Evolutionary conservation across 1,140 invertebrate species (phyloP).

Genomic region (Formica exsecta): DNA sequence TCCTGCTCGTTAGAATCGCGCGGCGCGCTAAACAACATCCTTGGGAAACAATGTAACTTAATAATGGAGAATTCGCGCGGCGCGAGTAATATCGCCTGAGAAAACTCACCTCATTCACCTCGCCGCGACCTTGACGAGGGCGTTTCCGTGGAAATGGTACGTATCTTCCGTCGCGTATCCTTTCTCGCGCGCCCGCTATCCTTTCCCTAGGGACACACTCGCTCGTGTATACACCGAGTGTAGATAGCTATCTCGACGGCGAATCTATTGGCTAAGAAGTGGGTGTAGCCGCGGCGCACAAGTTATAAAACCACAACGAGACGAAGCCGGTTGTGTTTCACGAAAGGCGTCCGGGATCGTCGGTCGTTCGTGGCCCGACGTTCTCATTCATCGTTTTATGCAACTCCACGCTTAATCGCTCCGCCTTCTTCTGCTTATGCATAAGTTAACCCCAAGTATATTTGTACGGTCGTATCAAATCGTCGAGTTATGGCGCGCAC

Average conservation of each 20-base stretch:
- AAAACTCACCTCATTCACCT: constrained; percentile 55
- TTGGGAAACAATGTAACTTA: constrained; percentile 58
- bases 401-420: constrained; percentile 50
- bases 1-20: constrained; percentile 30
- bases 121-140: constrained; percentile 64
- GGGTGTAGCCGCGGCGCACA: constrained; percentile 56
- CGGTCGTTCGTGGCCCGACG: constrained; percentile 1
- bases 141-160: constrained; percentile 61
- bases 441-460: constrained; percentile 58
- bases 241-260: constrained; percentile 55
- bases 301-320: constrained; percentile 57
- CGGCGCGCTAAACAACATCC: constrained; percentile 43
- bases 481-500: neutral
- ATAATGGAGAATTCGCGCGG: constrained; percentile 44
- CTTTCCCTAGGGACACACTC: constrained; percentile 40
- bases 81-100: constrained; percentile 31
- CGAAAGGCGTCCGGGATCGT: constrained; percentile 24
- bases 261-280: constrained; percentile 69
- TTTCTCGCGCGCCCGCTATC: constrained; percentile 34
- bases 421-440: constrained; percentile 27
- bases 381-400: constrained; percentile 31
- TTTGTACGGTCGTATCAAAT: constrained; percentile 39
- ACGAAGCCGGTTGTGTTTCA: constrained; percentile 33
- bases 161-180: constrained; percentile 26
- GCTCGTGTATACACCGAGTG: constrained; percentile 16